Evolutionary conservation across 2,888 invertebrate species (phyloP).

Genomic region (Harpalus rufipes): DNA sequence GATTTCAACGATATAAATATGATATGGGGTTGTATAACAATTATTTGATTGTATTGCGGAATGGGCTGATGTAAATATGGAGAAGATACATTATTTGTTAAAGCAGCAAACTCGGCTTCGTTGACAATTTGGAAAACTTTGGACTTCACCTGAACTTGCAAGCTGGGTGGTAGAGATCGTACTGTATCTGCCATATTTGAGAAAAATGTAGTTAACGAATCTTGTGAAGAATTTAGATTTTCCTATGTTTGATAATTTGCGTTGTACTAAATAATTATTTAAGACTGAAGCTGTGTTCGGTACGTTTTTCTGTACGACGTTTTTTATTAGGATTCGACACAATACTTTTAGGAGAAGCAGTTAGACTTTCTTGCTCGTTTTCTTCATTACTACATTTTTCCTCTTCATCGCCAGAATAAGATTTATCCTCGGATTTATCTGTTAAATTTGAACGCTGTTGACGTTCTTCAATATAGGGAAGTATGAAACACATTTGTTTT

Average conservation of each 20-base stretch:
- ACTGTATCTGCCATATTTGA: background rate
- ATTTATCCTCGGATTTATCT: background rate
- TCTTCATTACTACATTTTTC: background rate
- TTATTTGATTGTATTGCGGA: background rate
- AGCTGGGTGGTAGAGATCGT: slow-evolving; percentile 5
- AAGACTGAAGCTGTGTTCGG: background rate
- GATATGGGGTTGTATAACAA: no score
- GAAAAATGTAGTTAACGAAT: background rate
- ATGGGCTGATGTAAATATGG: slow-evolving; percentile 1
- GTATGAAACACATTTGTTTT: slow-evolving; percentile 1
- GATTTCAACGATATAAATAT: no score
- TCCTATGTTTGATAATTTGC: background rate
- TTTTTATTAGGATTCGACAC: background rate
- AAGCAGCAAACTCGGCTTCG: background rate
- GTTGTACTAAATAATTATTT: background rate
- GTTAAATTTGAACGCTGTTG: slow-evolving; percentile 3
- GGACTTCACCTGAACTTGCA: slow-evolving; percentile 16
- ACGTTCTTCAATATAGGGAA: slow-evolving; percentile 9
- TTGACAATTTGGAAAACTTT: background rate
- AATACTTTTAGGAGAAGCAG: slow-evolving; percentile 12
- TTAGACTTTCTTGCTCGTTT: background rate
- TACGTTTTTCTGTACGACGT: background rate
- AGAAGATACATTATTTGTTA: slow-evolving; percentile 2
- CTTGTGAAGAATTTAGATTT: background rate
- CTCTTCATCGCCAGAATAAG: slow-evolving; percentile 9